Evolutionary conservation across 1,140 invertebrate genomes (phyloP).

Genomic region (Ephestia elutella): DNA sequence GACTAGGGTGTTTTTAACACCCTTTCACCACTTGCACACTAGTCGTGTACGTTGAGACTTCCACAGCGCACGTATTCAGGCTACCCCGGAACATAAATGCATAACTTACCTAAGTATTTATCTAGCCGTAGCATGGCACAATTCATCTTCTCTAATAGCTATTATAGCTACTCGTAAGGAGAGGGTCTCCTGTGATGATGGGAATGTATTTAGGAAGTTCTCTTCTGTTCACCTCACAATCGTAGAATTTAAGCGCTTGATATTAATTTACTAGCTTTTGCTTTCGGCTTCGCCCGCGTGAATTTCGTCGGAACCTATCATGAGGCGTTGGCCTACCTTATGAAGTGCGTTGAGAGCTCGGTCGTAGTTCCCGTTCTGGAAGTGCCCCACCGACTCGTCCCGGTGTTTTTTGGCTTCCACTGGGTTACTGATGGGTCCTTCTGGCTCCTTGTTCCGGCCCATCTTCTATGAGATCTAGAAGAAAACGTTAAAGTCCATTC

Average conservation of each 20-base stretch:
- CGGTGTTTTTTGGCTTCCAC: constrained; percentile 76
- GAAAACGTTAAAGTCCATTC: neutral
- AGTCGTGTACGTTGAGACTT: constrained; percentile 22
- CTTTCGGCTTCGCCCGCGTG: too few relatives aligned
- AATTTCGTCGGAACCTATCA: too few relatives aligned
- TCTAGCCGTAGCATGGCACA: too few relatives aligned
- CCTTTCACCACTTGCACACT: constrained; percentile 36
- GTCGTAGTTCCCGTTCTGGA: constrained; percentile 80
- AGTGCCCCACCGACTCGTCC: constrained; percentile 81
- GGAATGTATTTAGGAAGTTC: too few relatives aligned
- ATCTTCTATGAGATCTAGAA: constrained; percentile 22
- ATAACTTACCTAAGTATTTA: too few relatives aligned
- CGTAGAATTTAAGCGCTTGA: too few relatives aligned
- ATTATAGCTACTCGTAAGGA: too few relatives aligned
- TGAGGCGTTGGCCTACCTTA: constrained; percentile 70
- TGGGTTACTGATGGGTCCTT: constrained; percentile 66
- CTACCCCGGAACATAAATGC: neutral
- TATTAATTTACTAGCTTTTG: too few relatives aligned
- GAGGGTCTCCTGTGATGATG: too few relatives aligned
- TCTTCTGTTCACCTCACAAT: too few relatives aligned
- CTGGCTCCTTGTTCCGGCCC: constrained; percentile 60
- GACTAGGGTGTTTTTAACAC: constrained; percentile 61
- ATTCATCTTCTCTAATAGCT: too few relatives aligned
- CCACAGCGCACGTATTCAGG: constrained; percentile 10
- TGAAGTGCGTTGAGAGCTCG: constrained; percentile 79